Evolutionary conservation across 2,113 vertebrate species (phyloP).

Genomic region (Psilopogon haemacephalus): DNA sequence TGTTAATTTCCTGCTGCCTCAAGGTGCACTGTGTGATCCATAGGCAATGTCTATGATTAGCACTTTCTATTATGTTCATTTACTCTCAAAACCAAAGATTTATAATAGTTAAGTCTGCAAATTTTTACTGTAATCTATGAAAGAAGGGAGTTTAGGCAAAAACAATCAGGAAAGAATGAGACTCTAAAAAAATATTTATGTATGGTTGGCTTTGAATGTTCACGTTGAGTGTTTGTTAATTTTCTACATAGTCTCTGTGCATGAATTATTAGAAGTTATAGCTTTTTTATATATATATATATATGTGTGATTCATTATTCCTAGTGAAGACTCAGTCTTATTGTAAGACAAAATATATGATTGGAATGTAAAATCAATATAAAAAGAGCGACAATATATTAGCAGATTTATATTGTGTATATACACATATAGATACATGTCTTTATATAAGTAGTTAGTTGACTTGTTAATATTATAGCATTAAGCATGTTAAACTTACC

Average conservation of each 20-base stretch:
- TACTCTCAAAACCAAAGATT: not conserved
- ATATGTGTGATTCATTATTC: not conserved
- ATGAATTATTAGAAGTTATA: not conserved
- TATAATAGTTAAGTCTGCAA: not conserved
- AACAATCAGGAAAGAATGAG: not conserved
- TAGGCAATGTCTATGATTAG: fast-evolving
- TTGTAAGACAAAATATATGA: not conserved
- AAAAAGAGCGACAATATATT: not conserved
- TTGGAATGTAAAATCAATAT: not conserved
- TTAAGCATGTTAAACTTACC: not conserved
- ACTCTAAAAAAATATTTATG: not conserved
- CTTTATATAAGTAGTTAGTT: not conserved
- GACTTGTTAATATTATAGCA: not conserved
- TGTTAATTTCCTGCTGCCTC: not conserved
- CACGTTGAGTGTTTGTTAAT: fast-evolving
- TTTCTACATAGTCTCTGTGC: not conserved
- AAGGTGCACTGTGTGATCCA: not conserved
- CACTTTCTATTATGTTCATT: not conserved
- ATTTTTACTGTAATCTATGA: not conserved
- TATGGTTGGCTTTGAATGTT: not conserved
- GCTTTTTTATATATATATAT: not conserved
- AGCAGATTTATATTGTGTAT: not conserved
- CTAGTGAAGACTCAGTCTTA: not conserved
- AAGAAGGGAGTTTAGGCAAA: not conserved
- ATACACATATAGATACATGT: not conserved